Base-by-base conservation (phyloP, 2,113 vertebrate species). In the Scomber japonicus region DNA sequence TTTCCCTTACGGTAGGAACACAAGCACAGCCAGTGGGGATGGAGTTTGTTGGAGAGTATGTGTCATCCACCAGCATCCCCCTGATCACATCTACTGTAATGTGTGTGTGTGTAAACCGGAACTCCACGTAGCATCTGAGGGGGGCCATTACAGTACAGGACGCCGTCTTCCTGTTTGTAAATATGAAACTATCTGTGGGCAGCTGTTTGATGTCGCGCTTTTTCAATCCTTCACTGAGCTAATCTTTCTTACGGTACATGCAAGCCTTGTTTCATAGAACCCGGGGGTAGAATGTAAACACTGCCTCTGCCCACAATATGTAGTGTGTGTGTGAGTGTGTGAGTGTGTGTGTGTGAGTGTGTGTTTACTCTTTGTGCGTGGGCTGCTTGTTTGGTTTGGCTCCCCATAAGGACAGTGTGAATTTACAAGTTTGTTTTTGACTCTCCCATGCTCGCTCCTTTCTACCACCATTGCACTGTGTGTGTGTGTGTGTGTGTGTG, bases 221-320 rank as follows among this genome's bases (percentile, higher is more conserved):
- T 80, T 85, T 77, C 55, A 35, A 61, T 60, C 62, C 49, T 85
- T 80, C 71, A 9, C 55, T 40, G 55, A 80, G 51, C 63, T 89
- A 75, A 92, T 91, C 88, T 89, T 71, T 83, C 71, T 27, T 68
- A 1, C 67, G 61, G 49, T 62, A 56, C 76, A 89, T 40, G 49
- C 78, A 86, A 81, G 82, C 72, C 76, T 88, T 83, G 81, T 88
- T 81, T 85, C 30, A 64, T 61, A 17, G 49, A 59, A 64, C 65
- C 44, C 51, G 5, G 68, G 77, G 82, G 75, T 75, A 70, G 75
- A 84, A 85, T 81, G 79, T 90, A 89, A 93, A 93, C 89, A 85
- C 78, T 21, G 65, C 59, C 71, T 71, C 57, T 78, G 67, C 71
- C 79, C 72, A 84, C 87, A 60, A 30, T 72, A 8, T 75, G 66